Percentiles rank a stretch among this genome's conserved stretches.
These are phyloP conservation scores for Chionoecetes opilio DNA, from an alignment of 1,140 invertebrate species.

Conservation along the genomic window DNA sequence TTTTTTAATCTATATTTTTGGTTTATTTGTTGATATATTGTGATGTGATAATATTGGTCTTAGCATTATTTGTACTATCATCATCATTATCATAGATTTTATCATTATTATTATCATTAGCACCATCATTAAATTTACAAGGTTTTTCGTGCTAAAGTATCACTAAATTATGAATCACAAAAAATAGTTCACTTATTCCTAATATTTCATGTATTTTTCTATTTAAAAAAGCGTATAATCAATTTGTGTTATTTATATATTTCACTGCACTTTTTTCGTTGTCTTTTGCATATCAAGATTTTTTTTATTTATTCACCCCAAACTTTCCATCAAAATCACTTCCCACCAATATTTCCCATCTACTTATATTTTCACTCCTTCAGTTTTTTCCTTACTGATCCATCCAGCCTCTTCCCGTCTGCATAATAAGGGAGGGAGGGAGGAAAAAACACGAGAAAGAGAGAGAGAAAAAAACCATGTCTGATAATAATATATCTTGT, in stretches of 20 bases:
- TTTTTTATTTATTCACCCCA: not conserved
- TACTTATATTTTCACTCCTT: not conserved
- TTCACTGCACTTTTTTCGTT: not conserved
- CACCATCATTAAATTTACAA: no score
- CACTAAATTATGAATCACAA: no score
- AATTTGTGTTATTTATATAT: not conserved
- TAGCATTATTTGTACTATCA: no score
- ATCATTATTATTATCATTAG: no score
- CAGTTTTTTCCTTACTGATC: not conserved
- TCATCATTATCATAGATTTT: no score
- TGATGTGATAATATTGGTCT: no score
- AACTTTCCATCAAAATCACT: not conserved
- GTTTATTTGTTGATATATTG: no score
- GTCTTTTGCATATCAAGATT: not conserved
- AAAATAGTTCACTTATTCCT: no score
- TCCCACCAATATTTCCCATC: not conserved
- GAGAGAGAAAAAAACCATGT: not conserved
- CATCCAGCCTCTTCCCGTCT: not conserved
- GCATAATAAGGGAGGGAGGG: not conserved
- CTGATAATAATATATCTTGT: not conserved
- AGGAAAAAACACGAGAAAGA: not conserved
- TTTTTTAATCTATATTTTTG: no score
- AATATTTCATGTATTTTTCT: no score
- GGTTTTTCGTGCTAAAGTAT: no score
- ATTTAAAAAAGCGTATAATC: no score